Percentiles rank a stretch among this genome's conserved stretches.
Evolutionary conservation across 2,888 invertebrate genomes (phyloP).

Genomic region (Trissonchulus latispiculum): DNA sequence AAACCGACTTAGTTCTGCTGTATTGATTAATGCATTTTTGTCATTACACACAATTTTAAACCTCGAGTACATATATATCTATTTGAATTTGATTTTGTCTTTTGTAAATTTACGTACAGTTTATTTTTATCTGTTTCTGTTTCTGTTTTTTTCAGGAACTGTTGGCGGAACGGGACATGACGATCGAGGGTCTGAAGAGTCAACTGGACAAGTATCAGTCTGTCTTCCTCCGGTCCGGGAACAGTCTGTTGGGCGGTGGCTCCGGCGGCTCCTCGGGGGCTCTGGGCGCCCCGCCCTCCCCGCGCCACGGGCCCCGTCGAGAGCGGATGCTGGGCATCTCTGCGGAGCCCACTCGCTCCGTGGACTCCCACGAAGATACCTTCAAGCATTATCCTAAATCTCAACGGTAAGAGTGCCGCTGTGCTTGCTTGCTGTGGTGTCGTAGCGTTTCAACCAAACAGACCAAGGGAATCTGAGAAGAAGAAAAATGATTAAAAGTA

Average conservation of each 20-base stretch:
- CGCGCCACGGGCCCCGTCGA: slow-evolving; percentile 8
- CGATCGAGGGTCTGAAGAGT: slow-evolving; percentile 22
- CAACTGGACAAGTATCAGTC: slow-evolving; percentile 26
- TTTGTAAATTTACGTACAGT: not conserved
- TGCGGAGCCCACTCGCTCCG: slow-evolving; percentile 21
- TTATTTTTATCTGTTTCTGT: not conserved
- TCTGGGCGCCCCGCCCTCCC: not conserved
- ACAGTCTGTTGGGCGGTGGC: not conserved
- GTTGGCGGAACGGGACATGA: slow-evolving; percentile 10
- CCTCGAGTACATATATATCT: no score
- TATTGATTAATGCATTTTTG: no score
- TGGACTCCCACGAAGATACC: not conserved
- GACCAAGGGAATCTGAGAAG: no score
- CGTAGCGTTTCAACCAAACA: no score
- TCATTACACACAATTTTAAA: no score
- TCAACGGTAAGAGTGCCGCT: not conserved
- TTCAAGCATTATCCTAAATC: slow-evolving; percentile 9
- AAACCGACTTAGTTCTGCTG: no score
- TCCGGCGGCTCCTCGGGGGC: not conserved
- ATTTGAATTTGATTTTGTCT: no score
- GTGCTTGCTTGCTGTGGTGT: not conserved
- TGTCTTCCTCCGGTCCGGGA: slow-evolving; percentile 17
- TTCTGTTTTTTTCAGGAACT: slow-evolving; percentile 10
- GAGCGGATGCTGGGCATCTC: slow-evolving; percentile 22
- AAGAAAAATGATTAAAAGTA: no score